Evolutionary conservation across 2,113 vertebrate genomes (phyloP).

Genomic region (Bubalus kerabau): DNA sequence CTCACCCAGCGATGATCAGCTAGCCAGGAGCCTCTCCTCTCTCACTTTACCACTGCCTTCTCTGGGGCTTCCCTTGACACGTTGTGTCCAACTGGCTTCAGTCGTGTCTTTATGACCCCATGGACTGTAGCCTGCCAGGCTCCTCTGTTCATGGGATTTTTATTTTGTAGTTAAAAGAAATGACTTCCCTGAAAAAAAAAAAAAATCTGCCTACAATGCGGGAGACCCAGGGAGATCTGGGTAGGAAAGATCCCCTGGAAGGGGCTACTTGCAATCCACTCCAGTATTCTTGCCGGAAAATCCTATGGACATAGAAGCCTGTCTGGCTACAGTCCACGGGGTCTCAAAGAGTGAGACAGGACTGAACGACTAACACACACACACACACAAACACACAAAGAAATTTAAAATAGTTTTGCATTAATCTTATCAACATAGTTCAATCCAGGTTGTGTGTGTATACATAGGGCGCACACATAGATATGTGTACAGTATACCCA

Average conservation of each 20-base stretch:
- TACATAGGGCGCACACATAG: accelerated
- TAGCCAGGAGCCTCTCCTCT: background rate
- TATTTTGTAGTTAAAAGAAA: background rate
- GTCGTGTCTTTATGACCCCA: background rate
- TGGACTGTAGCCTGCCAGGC: background rate
- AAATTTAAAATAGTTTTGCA: background rate
- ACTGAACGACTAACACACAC: background rate
- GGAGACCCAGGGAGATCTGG: background rate
- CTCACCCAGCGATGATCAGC: background rate
- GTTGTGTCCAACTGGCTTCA: background rate
- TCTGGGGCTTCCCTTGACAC: accelerated
- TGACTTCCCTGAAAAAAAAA: background rate
- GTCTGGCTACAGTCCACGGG: background rate
- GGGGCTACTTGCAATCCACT: background rate
- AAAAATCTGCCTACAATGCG: accelerated
- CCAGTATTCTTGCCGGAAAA: background rate
- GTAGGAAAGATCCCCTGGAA: background rate
- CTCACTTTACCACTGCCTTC: background rate
- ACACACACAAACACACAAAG: background rate
- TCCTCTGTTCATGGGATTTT: background rate
- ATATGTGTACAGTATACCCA: background rate
- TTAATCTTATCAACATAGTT: background rate
- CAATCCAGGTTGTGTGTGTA: background rate
- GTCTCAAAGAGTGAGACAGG: background rate
- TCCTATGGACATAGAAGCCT: background rate